Evolutionary conservation across 37 sponge, comb jelly and placozoan species (phyloP).

Genomic region (Oopsacas minuta): DNA sequence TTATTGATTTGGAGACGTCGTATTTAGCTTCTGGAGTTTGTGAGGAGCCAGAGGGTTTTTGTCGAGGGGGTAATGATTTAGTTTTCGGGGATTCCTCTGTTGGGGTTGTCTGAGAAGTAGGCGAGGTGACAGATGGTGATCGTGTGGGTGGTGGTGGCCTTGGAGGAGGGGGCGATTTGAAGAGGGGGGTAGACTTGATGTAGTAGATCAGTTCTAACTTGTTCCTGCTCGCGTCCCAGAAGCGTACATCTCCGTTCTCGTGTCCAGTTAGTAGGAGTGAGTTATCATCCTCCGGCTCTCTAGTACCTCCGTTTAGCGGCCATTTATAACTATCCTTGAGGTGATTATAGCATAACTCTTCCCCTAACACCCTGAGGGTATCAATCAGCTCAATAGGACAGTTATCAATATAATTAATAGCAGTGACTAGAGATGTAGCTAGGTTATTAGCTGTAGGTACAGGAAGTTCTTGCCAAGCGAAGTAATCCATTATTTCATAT

Average conservation of each 20-base stretch:
- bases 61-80: not conserved
- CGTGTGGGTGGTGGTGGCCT: not conserved
- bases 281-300: not conserved
- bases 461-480: constrained; percentile 1
- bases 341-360: not conserved
- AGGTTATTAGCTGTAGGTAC: not conserved
- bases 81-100: not conserved
- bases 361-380: not conserved
- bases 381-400: not conserved
- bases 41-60: not conserved
- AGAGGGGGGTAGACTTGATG: not conserved
- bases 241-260: not conserved
- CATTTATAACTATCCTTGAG: not conserved
- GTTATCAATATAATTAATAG: not conserved
- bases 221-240: not conserved
- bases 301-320: not conserved
- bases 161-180: not conserved
- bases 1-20: not conserved
- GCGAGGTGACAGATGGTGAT: not conserved
- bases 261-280: not conserved
- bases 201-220: not conserved
- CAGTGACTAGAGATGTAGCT: not conserved
- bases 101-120: not conserved
- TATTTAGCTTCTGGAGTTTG: not conserved
- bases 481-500: not conserved